Evolutionary conservation across 2,113 vertebrate species (phyloP).

Genomic region (Percopsis transmontana): DNA sequence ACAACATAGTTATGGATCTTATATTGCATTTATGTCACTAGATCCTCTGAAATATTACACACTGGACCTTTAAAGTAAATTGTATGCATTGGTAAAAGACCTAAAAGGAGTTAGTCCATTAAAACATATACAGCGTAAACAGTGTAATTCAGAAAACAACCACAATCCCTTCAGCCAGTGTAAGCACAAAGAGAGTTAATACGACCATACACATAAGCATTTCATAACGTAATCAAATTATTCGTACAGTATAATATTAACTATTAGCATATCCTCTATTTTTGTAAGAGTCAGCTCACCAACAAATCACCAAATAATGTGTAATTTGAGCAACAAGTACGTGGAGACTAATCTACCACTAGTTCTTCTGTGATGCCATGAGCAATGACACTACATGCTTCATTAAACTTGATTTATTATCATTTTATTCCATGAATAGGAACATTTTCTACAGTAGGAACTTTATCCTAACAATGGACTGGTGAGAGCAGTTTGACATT

Average conservation of each 20-base stretch:
- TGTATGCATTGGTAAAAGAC: not conserved
- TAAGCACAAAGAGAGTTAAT: slow-evolving; percentile 37
- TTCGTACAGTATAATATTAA: not conserved
- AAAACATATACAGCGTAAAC: not conserved
- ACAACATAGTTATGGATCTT: too few relatives aligned
- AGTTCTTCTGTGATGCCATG: not conserved
- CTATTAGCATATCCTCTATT: too few relatives aligned
- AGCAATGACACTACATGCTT: not conserved
- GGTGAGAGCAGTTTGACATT: slow-evolving; percentile 4
- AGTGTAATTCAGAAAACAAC: slow-evolving; percentile 18
- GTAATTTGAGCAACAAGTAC: not conserved
- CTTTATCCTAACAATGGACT: slow-evolving; percentile 5
- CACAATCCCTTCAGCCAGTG: slow-evolving; percentile 13
- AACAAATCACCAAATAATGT: not conserved
- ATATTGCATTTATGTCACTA: too few relatives aligned
- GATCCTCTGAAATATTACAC: too few relatives aligned
- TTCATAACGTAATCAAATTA: slow-evolving; percentile 3
- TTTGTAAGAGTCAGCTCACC: not conserved
- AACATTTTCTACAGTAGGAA: too few relatives aligned
- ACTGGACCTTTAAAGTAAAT: too few relatives aligned
- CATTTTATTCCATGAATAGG: too few relatives aligned
- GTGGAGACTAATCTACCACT: not conserved
- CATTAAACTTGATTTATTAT: not conserved
- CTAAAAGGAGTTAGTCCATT: too few relatives aligned
- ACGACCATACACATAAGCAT: slow-evolving; percentile 38